These are phyloP conservation scores for Pomacea canaliculata DNA, from an alignment of 2,888 invertebrate species.

Conservation along the genomic window DNA sequence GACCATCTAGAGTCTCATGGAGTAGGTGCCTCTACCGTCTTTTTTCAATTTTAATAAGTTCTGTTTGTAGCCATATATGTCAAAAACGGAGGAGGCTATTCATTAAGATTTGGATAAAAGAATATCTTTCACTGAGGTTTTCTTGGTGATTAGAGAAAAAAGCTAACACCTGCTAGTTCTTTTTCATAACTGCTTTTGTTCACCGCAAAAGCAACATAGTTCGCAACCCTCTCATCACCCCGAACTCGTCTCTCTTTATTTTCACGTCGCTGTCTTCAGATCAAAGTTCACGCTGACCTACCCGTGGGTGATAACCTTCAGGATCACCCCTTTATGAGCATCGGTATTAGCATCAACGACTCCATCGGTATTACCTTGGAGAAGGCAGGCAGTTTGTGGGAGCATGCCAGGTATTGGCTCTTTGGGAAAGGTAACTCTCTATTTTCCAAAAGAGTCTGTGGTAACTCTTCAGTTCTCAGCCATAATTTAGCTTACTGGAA, in stretches of 20 bases:
- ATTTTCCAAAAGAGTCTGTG: neutral
- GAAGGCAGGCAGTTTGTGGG: constrained; percentile 4
- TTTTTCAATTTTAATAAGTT: neutral
- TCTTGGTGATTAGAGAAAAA: too few relatives aligned
- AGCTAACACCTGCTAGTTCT: too few relatives aligned
- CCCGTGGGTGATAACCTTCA: constrained; percentile 66
- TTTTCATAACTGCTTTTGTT: too few relatives aligned
- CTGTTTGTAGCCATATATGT: too few relatives aligned
- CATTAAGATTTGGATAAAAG: too few relatives aligned
- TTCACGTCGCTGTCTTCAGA: constrained; percentile 37
- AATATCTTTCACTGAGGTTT: too few relatives aligned
- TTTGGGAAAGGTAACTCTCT: constrained; percentile 22
- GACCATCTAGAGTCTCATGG: constrained; percentile 27
- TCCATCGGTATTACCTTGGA: constrained; percentile 4
- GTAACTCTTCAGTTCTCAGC: too few relatives aligned
- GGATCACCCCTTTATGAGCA: constrained; percentile 48
- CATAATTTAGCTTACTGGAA: too few relatives aligned
- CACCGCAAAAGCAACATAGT: too few relatives aligned
- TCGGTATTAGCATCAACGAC: constrained; percentile 18
- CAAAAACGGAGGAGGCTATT: too few relatives aligned
- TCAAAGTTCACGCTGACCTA: constrained; percentile 59
- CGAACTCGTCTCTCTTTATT: too few relatives aligned
- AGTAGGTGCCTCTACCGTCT: constrained; percentile 15
- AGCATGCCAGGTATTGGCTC: constrained; percentile 11
- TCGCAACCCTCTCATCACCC: too few relatives aligned